phyloP scores from a whole-genome alignment of 2,888 invertebrate genomes.

The Rotaria socialis region DNA sequence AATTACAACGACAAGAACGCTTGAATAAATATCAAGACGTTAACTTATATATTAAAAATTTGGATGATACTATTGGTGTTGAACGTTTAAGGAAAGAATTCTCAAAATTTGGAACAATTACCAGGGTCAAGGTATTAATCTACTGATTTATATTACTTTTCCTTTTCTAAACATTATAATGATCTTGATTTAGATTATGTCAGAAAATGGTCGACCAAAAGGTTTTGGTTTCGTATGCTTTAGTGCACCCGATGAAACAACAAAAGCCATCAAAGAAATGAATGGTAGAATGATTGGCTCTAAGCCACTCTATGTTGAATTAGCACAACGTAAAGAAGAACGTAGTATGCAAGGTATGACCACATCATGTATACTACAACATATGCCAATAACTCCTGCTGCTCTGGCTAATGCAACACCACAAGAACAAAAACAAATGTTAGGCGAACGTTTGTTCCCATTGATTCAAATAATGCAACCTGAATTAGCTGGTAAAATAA shows the following conservation, averaged over 20 bases:
- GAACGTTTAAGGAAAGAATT: slow-evolving; percentile 91
- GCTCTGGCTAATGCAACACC: slow-evolving; percentile 44
- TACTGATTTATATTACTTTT: not conserved
- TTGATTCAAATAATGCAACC: slow-evolving; percentile 82
- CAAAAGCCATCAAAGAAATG: slow-evolving; percentile 61
- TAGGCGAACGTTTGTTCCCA: slow-evolving; percentile 95
- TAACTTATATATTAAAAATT: slow-evolving; percentile 96
- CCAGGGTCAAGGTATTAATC: slow-evolving; percentile 96
- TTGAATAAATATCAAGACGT: slow-evolving; percentile 80
- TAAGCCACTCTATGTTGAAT: slow-evolving; percentile 76
- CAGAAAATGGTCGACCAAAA: slow-evolving; percentile 68
- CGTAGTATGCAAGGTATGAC: slow-evolving; percentile 69
- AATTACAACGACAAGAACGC: slow-evolving; percentile 85
- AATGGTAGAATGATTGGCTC: slow-evolving; percentile 45
- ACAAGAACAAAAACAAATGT: slow-evolving; percentile 91
- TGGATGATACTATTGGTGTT: slow-evolving; percentile 96
- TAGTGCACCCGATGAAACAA: slow-evolving; percentile 86
- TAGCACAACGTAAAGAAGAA: slow-evolving; percentile 97
- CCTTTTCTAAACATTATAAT: not conserved
- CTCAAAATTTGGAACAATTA: slow-evolving; percentile 92
- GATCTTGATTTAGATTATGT: slow-evolving; percentile 40
- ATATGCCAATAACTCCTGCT: slow-evolving; percentile 39
- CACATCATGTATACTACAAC: slow-evolving; percentile 39
- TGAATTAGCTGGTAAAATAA: slow-evolving; percentile 89
- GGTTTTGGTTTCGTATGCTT: slow-evolving; percentile 97